Base-by-base conservation (phyloP, 1,140 invertebrate genomes). In the Acromyrmex heyeri region DNA sequence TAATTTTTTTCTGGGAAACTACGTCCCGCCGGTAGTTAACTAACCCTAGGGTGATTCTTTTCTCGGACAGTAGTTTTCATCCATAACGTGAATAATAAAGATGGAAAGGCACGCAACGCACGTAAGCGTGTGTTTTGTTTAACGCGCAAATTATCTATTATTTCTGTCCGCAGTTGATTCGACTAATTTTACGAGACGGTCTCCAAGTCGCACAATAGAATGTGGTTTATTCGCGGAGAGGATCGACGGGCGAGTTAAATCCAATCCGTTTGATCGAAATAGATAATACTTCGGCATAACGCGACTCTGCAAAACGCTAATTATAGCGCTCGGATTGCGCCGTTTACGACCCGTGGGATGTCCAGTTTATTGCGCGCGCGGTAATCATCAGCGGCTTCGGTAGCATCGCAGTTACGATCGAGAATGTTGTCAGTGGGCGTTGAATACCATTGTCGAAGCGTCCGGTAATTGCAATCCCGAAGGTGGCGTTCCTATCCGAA, bases 261-360 rank as follows among this genome's bases (percentile, higher is more conserved):
- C 18, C 82, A 78, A 78, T 78, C 48, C 61, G 61, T 64, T 78
- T 57, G 82, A 85, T 85, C 73, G 73, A 85, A 85, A 78, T 85
- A 85, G 48, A 85, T 85, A 85, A 85, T 78, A 44, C 48, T 38
- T 48, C 59, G 14, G n/a, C 48, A 77, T 78, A 85, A 76, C 72
- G 70, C 21, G 50, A 14, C 14, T 48, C 55, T 38, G 67, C 50
- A 38, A 16, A 79, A 78, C 30, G 73, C 73, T 85, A 85, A 85
- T 85, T 85, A 85, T 85, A 85, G 82, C 75, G 30, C 30, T 78
- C 38, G 59, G 72, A 85, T 85, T 62, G 82, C 44, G 44, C 70
- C 81, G 82, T 85, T 85, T 85, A 85, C 48, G 73, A 78, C 21
- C 73, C 48, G 24, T 21, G 59, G 73, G 69, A 83, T 85, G 73